Evolutionary conservation across 64 coral and sea anemone genomes (phyloP).

Genomic region (Pachyseris speciosa): DNA sequence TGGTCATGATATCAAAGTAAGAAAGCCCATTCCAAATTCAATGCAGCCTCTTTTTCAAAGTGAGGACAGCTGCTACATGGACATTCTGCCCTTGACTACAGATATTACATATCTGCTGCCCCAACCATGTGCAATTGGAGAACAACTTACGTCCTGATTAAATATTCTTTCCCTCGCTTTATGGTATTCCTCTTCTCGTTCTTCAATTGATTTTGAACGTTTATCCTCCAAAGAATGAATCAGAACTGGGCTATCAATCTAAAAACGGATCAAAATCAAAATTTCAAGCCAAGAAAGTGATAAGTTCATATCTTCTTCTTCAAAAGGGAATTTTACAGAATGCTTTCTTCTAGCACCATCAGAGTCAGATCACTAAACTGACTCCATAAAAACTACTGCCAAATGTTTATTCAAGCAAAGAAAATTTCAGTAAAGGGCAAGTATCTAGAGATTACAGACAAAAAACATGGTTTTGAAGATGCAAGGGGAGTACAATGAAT

Average conservation of each 20-base stretch:
- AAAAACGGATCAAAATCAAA: background rate
- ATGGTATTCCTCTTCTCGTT: constrained; percentile 97
- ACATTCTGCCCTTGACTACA: too few species aligned
- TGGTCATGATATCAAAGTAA: too few species aligned
- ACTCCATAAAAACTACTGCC: too few species aligned
- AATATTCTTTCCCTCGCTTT: constrained; percentile 98
- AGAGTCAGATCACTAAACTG: too few species aligned
- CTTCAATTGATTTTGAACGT: constrained; percentile 97
- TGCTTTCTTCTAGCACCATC: too few species aligned
- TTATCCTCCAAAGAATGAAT: constrained; percentile 87
- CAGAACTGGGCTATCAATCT: constrained; percentile 89
- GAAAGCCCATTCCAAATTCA: too few species aligned
- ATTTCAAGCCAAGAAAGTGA: too few species aligned
- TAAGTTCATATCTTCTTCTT: background rate
- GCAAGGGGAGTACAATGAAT: too few species aligned
- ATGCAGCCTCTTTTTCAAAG: too few species aligned
- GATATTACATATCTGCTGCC: too few species aligned
- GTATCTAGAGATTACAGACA: background rate
- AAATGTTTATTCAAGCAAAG: background rate
- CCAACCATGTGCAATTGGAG: too few species aligned
- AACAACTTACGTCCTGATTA: constrained; percentile 86
- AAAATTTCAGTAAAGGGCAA: background rate
- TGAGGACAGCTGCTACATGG: too few species aligned
- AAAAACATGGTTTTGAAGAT: background rate
- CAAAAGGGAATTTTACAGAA: background rate